Evolutionary conservation across 2,113 vertebrate species (phyloP), one percentile per base, ranked within the genome.

Genomic region (Centropus bengalensis): DNA sequence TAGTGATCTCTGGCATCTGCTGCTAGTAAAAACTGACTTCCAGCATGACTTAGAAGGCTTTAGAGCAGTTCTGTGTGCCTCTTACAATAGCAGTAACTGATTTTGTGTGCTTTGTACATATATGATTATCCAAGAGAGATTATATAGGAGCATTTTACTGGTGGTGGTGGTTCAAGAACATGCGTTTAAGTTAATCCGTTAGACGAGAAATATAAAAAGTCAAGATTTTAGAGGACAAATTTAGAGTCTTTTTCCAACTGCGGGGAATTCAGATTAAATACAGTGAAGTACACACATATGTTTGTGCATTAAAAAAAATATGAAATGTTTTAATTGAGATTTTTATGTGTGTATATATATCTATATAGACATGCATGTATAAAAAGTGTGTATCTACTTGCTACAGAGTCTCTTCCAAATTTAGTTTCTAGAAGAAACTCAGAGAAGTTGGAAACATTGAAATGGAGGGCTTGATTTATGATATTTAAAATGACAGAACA

Each of bases 401-500:
- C 62, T 82, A 66, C 45, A 52, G 44, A 49, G 64, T 27, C 15
- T 77, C 70, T 86, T 82, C 82, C 27, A 90, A 81, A 88, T 71
- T 64, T 67, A 83, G 44, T 44, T 95, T 95, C 83, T 81, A 78
- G 82, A 75, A 60, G 33, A 77, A 91, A 67, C 71, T 86, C 42
- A 5, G 44, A 47, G 70, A 91, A 91, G 30, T 28, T 93, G 64
- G 76, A 91, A 93, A 75, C 77, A 69, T 81, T 19, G 76, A 93
- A 79, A 87, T 40, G 67, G 47, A 88, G 64, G 42, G 10, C 47
- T 94, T 76, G 67, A 77, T 88, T 94, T 89, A 23, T 51, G 88
- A 78, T 94, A 96, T 97, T 93, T 88, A 82, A 92, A 93, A 88
- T 93, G 93, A 96, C 93, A 96, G 91, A 95, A 86, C 95, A 94